A percentile compares a stretch with the other conserved stretches of the same genome.
These are phyloP conservation scores for Teinopalpus imperialis DNA, from an alignment of 2,888 invertebrate species.

Conservation along the genomic window DNA sequence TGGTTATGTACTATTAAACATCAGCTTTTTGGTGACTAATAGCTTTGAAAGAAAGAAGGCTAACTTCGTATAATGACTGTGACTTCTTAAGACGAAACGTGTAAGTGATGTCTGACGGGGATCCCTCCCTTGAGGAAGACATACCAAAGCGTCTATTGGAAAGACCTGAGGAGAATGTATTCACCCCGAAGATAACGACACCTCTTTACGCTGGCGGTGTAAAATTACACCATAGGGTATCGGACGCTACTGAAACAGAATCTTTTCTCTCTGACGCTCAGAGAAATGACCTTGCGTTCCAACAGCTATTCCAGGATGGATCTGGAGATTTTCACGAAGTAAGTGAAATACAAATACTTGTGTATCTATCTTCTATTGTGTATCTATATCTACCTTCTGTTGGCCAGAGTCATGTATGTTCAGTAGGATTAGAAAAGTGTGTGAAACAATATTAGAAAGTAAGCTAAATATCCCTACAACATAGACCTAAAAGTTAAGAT, in stretches of 20 bases:
- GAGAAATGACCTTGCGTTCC: conserved; percentile 70
- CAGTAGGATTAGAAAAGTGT: too few relatives aligned
- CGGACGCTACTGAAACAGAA: conserved; percentile 64
- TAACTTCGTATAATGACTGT: conserved; percentile 24
- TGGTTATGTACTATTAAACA: conserved; percentile 34
- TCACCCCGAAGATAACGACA: conserved; percentile 70
- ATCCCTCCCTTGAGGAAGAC: conserved; percentile 77
- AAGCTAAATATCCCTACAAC: too few relatives aligned
- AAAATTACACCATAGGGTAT: conserved; percentile 61
- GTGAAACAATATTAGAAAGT: too few relatives aligned
- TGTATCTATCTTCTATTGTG: too few relatives aligned
- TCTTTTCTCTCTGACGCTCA: conserved; percentile 67
- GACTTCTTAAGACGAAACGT: conserved; percentile 21
- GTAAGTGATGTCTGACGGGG: conserved; percentile 78
- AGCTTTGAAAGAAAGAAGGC: background rate
- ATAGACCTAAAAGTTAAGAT: too few relatives aligned
- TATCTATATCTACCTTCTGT: too few relatives aligned
- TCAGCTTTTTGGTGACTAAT: conserved; percentile 20
- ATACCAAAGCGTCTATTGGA: conserved; percentile 66
- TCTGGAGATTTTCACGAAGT: conserved; percentile 62
- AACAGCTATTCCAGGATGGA: conserved; percentile 69
- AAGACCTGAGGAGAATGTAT: conserved; percentile 69
- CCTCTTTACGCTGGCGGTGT: conserved; percentile 68
- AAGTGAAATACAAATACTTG: conserved; percentile 28
- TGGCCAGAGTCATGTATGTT: too few relatives aligned